These are phyloP conservation scores for Cygnus atratus DNA, from an alignment of 2,113 vertebrate species.

Conservation along the genomic window DNA sequence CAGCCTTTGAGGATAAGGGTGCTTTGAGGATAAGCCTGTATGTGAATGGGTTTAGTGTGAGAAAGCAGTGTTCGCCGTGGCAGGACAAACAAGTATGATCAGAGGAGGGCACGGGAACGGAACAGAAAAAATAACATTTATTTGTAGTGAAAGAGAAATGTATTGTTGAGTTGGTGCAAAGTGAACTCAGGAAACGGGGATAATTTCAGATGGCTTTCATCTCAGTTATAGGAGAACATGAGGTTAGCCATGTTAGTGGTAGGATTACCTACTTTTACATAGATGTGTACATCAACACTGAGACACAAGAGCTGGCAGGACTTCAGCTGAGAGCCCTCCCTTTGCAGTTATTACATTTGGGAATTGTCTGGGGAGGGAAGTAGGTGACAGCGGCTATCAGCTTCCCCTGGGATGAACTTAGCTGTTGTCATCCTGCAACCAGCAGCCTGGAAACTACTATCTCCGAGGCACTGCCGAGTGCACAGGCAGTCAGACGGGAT, in stretches of 20 bases:
- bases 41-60: background rate
- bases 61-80: background rate
- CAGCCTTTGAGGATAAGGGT: background rate
- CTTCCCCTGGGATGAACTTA: constrained; percentile 41
- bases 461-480: background rate
- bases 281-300: background rate
- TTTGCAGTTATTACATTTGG: background rate
- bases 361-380: background rate
- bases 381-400: background rate
- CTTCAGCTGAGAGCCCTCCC: background rate
- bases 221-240: background rate
- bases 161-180: background rate
- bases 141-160: background rate
- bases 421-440: constrained; percentile 19
- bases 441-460: constrained; percentile 1
- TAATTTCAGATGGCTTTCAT: background rate
- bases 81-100: background rate
- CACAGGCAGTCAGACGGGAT: background rate
- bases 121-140: background rate
- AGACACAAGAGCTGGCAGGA: background rate
- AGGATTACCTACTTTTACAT: constrained; percentile 36
- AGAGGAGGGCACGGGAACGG: constrained; percentile 2
- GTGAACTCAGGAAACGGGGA: background rate
- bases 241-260: background rate
- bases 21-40: background rate